Percentiles rank a stretch among this genome's conserved stretches.
Evolutionary conservation across 2,113 vertebrate genomes (phyloP).

Genomic region (Xiphias gladius): DNA sequence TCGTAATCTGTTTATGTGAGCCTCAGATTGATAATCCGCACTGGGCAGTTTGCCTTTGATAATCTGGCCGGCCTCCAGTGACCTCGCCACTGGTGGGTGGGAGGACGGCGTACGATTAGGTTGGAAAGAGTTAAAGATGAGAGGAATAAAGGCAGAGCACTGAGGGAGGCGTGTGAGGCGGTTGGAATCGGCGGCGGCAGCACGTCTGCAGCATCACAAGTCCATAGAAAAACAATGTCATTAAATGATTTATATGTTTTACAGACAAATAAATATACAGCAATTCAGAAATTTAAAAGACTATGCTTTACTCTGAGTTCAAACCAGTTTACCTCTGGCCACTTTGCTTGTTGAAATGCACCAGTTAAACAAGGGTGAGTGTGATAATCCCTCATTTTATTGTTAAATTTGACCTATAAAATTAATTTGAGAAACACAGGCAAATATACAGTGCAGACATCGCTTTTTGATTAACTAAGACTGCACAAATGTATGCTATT

Average conservation of each 20-base stretch:
- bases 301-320: no score
- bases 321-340: no score
- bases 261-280: neutral
- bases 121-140: conserved; percentile 33
- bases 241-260: neutral
- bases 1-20: conserved; percentile 61
- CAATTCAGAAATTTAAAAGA: no score
- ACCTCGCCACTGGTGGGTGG: conserved; percentile 8
- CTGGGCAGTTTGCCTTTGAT: conserved; percentile 43
- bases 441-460: neutral
- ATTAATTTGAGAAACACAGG: neutral
- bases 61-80: conserved; percentile 6
- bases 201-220: neutral
- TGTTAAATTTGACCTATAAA: neutral
- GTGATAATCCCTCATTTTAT: neutral
- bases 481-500: neutral
- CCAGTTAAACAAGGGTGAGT: neutral
- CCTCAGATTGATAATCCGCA: conserved; percentile 57
- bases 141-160: neutral
- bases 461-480: neutral
- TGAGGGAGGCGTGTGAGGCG: neutral
- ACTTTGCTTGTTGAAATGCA: no score
- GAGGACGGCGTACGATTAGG: conserved; percentile 10
- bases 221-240: neutral
- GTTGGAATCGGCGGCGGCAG: neutral